phyloP scores from a whole-genome alignment of 2,113 vertebrate species.

The Tursiops truncatus region DNA sequence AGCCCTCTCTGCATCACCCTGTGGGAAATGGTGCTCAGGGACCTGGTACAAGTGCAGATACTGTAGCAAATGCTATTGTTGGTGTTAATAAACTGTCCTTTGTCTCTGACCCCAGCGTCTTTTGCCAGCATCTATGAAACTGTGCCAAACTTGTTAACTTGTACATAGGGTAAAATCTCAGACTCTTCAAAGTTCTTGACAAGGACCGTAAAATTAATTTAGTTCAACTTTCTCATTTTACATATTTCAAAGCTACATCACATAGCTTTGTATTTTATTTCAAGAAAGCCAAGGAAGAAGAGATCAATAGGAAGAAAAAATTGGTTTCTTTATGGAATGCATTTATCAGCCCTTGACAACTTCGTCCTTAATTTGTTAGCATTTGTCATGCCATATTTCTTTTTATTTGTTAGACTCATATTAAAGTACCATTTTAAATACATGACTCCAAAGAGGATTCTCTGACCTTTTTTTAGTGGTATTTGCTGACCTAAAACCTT shows the following conservation, averaged over 20 bases:
- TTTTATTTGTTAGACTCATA: background rate
- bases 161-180: background rate
- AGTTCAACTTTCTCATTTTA: background rate
- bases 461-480: conserved; percentile 39
- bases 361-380: background rate
- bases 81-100: background rate
- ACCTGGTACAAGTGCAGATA: background rate
- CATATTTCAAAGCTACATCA: conserved; percentile 38
- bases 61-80: background rate
- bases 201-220: conserved; percentile 16
- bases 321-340: background rate
- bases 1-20: background rate
- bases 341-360: conserved; percentile 15
- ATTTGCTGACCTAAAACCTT: conserved; percentile 2
- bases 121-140: conserved; percentile 13
- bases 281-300: conserved; percentile 18
- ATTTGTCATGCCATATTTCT: conserved; percentile 39
- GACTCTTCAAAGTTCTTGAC: background rate
- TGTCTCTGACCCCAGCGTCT: background rate
- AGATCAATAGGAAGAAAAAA: conserved; percentile 9
- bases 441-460: background rate
- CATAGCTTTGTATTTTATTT: conserved; percentile 12
- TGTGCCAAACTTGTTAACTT: conserved; percentile 34
- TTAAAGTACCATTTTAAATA: conserved; percentile 22
- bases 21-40: background rate